These are phyloP conservation scores for Belonocnema kinseyi DNA, from an alignment of 1,140 invertebrate species.

Conservation along the genomic window DNA sequence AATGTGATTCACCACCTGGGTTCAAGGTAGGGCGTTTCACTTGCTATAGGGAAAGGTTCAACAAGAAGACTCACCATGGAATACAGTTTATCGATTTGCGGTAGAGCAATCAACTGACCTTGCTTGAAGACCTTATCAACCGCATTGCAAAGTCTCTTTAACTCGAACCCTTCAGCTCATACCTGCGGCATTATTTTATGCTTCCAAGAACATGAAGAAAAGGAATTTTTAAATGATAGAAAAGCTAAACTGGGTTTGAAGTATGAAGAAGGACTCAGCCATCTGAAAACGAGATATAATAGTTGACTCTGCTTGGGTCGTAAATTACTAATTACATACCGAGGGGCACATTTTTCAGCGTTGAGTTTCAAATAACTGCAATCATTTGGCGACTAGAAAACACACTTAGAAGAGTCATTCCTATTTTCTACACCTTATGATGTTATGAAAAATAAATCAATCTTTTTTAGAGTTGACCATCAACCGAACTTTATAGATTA, in stretches of 20 bases:
- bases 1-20: conserved; percentile 29
- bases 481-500: too few relatives aligned
- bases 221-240: not conserved
- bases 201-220: not conserved
- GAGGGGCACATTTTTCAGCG: not conserved
- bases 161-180: too few relatives aligned
- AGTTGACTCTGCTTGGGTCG: not conserved
- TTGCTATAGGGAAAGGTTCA: conserved; percentile 18
- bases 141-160: conserved; percentile 5
- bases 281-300: not conserved
- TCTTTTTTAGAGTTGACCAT: too few relatives aligned
- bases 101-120: conserved; percentile 21
- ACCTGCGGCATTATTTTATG: not conserved
- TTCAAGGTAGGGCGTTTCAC: conserved; percentile 26
- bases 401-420: not conserved
- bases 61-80: conserved; percentile 18
- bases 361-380: not conserved
- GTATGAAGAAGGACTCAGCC: not conserved
- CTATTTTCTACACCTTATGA: not conserved
- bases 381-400: conserved; percentile 1
- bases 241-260: not conserved
- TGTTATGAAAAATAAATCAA: too few relatives aligned
- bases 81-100: conserved; percentile 28
- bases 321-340: not conserved
- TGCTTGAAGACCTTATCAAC: not conserved